These are phyloP conservation scores for Zaprionus camerounensis DNA, from an alignment of 1,140 invertebrate genomes.

Conservation along the genomic window DNA sequence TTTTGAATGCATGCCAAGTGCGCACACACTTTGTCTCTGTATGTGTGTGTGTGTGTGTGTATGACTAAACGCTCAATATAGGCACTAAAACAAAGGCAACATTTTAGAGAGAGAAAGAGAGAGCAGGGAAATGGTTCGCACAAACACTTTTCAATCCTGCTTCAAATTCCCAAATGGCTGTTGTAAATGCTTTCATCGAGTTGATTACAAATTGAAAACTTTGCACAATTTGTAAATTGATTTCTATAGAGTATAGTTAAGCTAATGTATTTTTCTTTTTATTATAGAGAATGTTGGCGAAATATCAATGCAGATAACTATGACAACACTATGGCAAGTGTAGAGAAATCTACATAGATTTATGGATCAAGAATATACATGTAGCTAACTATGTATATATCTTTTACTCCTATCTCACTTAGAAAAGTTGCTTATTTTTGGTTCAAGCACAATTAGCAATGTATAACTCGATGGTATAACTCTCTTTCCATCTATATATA, in stretches of 20 bases:
- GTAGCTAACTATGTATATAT: no score
- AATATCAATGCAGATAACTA: neutral
- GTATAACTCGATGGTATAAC: no score
- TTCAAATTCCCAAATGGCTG: neutral
- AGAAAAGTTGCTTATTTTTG: no score
- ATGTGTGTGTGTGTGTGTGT: neutral
- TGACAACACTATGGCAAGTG: no score
- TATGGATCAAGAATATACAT: no score
- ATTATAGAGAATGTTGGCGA: neutral
- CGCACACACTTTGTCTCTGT: slow-evolving; percentile 29
- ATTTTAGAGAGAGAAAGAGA: slow-evolving; percentile 20
- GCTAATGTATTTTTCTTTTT: neutral
- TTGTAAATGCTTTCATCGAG: slow-evolving; percentile 45
- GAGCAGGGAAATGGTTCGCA: slow-evolving; percentile 17
- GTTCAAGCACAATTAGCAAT: no score
- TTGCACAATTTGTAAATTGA: slow-evolving; percentile 5
- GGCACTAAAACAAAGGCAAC: slow-evolving; percentile 39
- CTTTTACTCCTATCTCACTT: no score
- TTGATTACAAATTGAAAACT: slow-evolving; percentile 61
- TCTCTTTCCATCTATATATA: no score
- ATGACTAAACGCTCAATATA: slow-evolving; percentile 4
- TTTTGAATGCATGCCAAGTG: slow-evolving; percentile 74
- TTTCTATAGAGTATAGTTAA: neutral
- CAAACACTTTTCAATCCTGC: slow-evolving; percentile 7
- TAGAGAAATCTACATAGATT: no score